These are phyloP conservation scores for Aleadryas rufinucha DNA, from an alignment of 2,113 vertebrate genomes.

Conservation along the genomic window DNA sequence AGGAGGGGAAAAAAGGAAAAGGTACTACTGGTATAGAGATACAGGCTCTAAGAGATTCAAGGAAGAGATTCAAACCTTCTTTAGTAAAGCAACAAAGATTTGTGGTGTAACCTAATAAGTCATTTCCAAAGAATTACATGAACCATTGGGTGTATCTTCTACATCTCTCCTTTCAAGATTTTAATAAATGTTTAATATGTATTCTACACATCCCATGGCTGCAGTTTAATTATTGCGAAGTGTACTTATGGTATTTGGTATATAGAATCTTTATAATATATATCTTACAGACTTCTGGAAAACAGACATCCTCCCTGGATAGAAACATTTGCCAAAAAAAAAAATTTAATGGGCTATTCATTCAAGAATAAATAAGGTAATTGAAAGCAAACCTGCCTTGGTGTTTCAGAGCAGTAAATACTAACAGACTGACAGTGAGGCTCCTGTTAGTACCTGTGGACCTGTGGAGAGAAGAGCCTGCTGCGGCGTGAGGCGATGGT, in stretches of 20 bases:
- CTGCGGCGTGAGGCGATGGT: too few species aligned
- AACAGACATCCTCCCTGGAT: neutral
- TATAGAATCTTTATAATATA: neutral
- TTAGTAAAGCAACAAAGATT: neutral
- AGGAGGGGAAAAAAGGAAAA: neutral
- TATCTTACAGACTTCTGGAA: neutral
- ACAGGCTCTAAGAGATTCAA: neutral
- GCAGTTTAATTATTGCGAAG: neutral
- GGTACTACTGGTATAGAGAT: neutral
- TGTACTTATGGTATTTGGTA: neutral
- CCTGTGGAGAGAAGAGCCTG: too few species aligned
- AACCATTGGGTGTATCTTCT: neutral
- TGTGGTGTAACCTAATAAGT: neutral
- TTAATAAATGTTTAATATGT: neutral
- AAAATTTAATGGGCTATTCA: neutral
- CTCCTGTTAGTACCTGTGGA: neutral
- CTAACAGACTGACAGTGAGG: neutral
- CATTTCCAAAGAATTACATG: neutral
- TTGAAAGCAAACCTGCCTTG: neutral
- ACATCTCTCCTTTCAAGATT: neutral
- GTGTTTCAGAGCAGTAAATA: neutral
- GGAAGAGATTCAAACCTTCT: neutral
- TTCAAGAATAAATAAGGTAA: neutral
- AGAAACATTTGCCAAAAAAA: neutral
- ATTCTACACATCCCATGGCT: neutral